Base-by-base conservation (phyloP, 1,140 invertebrate species). In the Pachypeltis micranthus region DNA sequence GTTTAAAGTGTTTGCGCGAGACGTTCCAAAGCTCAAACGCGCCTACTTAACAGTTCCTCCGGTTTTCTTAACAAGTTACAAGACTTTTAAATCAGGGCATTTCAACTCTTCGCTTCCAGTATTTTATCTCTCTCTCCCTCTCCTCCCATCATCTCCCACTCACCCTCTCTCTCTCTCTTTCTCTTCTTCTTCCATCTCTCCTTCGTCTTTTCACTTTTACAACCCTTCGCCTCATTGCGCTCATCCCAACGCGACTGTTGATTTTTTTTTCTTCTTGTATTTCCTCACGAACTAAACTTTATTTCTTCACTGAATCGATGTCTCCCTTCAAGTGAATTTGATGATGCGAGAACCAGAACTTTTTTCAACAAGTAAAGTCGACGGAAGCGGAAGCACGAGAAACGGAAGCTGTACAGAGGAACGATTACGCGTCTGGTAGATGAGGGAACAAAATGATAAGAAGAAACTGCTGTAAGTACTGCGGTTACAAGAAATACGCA, bases 41-140 rank as follows among this genome's bases (percentile, higher is more conserved):
- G 23, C 47, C 47, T 51, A 51, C 47, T 51, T 51, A 51, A 51
- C 47, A 51, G 47, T 51, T 51, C 12, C 47, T 51, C 47, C 47
- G 23, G 47, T 51, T 51, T 51, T 51, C 47, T 21, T 51, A 51
- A 51, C 47, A 51, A 51, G 47, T 51, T 51, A 51, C 47, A 51
- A 51, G 47, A 51, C 47, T 51, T 51, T 51, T 51, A 51, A 51
- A 51, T 51, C 47, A 51, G 47, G 47, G 47, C 23, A 21, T 51
- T 51, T 51, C 47, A 51, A 51, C 47, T 51, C 47, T 21, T 51
- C 47, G 23, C 47, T 21, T 21, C 19, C 23, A 21, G 10, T 3
- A 4, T 21, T 51, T 21, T 21, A 4, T 51, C 47, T 21, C 4
- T 10, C 23, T 51, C 47, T 51, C 7, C 23, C 23, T 51, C 19